Evolutionary conservation across 35 echinoderm and acorn worm genomes (phyloP).

Genomic region (Ptychodera flava): DNA sequence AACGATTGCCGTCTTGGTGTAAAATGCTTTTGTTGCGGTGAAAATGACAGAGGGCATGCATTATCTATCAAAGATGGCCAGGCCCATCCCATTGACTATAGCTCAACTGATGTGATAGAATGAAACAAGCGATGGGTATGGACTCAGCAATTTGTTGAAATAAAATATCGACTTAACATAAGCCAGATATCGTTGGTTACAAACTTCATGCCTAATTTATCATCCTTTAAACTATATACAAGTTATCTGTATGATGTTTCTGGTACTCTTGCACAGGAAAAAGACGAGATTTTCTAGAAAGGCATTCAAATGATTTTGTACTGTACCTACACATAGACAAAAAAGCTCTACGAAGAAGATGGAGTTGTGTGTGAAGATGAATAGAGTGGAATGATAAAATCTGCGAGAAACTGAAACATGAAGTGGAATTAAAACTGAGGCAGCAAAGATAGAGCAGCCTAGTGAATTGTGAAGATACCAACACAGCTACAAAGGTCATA

Average conservation of each 20-base stretch:
- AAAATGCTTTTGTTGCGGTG: background rate
- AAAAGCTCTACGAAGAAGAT: background rate
- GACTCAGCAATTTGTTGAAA: background rate
- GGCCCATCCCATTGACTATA: background rate
- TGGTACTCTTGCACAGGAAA: background rate
- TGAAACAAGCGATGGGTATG: background rate
- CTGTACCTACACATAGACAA: background rate
- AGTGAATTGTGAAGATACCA: background rate
- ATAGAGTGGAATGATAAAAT: background rate
- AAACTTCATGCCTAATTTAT: background rate
- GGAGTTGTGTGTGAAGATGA: background rate
- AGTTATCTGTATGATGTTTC: background rate
- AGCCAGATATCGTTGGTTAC: background rate
- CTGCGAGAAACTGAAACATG: background rate
- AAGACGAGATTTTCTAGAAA: background rate
- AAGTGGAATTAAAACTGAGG: background rate
- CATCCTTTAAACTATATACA: background rate
- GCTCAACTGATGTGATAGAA: background rate
- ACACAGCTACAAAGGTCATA: background rate
- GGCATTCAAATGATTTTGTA: background rate
- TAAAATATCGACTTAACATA: background rate
- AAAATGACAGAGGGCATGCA: background rate
- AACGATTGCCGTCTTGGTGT: background rate
- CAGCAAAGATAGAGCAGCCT: background rate
- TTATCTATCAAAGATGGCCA: background rate